Conservation (phyloP, 2,113 vertebrate species). For the Syrrhaptes paradoxus region DNA sequence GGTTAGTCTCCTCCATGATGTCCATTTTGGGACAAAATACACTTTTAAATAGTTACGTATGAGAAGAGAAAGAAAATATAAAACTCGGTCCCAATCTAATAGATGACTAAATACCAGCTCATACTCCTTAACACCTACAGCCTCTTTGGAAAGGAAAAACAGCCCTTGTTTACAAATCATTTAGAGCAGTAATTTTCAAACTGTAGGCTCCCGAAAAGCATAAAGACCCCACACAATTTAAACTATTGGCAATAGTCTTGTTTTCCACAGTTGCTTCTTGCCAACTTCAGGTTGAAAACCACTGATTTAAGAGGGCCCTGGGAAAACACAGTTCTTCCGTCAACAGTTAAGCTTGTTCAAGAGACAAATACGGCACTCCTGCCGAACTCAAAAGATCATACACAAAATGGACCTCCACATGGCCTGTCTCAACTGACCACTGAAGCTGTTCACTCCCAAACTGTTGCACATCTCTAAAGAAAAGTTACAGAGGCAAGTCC, state of each 20-base stretch:
- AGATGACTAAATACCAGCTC: conserved; percentile 9
- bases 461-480: background rate
- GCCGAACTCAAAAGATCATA: background rate
- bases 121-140: conserved; percentile 3
- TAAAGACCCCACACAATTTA: conserved; percentile 4
- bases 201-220: background rate
- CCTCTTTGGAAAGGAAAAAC: background rate
- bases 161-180: background rate
- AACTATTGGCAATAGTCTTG: conserved; percentile 1
- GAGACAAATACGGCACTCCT: background rate
- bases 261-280: background rate
- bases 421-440: background rate
- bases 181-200: conserved; percentile 12
- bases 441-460: background rate
- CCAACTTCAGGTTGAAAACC: conserved; percentile 12
- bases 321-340: background rate
- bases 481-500: background rate
- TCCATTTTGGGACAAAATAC: background rate
- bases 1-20: background rate
- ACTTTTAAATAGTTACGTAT: background rate
- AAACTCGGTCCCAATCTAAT: background rate
- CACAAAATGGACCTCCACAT: background rate
- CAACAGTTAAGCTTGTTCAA: background rate
- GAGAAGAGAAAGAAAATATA: background rate
- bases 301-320: background rate